A percentile compares a stretch with the other conserved stretches of the same genome.
Conservation (phyloP, 2,888 invertebrate species). For the Drosophila ustulata region DNA sequence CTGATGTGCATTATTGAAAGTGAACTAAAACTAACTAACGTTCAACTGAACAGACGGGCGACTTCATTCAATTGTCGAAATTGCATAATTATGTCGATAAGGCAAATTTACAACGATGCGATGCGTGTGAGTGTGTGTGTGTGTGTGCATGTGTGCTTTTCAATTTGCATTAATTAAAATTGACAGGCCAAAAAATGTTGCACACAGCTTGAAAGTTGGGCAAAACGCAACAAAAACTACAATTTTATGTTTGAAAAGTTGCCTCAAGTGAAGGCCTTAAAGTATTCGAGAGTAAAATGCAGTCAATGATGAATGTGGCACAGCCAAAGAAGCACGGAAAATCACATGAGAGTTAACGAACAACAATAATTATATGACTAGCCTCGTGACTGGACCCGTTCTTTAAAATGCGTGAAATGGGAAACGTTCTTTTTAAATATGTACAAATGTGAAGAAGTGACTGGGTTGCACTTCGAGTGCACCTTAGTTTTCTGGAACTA, state of each 20-base stretch:
- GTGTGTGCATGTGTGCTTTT: constrained; percentile 37
- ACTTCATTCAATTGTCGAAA: constrained; percentile 65
- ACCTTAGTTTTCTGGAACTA: not conserved
- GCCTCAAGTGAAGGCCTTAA: constrained; percentile 44
- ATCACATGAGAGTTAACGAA: not conserved
- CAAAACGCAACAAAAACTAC: constrained; percentile 20
- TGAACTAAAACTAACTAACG: constrained; percentile 28
- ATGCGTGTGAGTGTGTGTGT: constrained; percentile 23
- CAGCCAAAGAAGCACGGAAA: constrained; percentile 13
- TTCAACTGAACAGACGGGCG: constrained; percentile 38
- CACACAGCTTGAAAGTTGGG: constrained; percentile 39
- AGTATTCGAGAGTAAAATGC: constrained; percentile 29
- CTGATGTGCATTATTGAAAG: constrained; percentile 27
- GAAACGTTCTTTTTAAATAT: constrained; percentile 30
- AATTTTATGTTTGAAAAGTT: constrained; percentile 48
- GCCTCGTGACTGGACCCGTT: constrained; percentile 39
- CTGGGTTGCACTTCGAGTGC: constrained; percentile 31
- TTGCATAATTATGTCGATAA: constrained; percentile 75
- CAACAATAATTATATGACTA: constrained; percentile 66
- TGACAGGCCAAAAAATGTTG: constrained; percentile 62
- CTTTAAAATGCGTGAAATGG: constrained; percentile 57
- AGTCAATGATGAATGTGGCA: constrained; percentile 53
- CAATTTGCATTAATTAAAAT: constrained; percentile 69
- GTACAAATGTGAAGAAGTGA: constrained; percentile 25
- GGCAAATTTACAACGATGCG: constrained; percentile 57